Percentiles rank a stretch among this genome's conserved stretches.
These are phyloP conservation scores for Ephestia elutella DNA, from an alignment of 1,140 invertebrate species.

Conservation along the genomic window DNA sequence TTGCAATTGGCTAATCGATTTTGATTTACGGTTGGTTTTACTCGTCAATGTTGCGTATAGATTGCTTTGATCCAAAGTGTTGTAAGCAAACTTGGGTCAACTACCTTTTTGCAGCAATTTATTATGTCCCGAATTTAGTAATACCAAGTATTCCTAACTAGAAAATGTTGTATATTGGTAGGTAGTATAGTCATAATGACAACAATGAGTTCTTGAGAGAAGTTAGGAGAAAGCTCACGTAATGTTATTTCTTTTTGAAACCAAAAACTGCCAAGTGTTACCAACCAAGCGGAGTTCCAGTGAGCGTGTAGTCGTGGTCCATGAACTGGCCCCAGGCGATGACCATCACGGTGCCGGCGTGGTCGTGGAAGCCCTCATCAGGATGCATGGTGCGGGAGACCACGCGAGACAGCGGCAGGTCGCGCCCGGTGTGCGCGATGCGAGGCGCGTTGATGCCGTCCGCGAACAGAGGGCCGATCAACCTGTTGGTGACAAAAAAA, in stretches of 20 bases:
- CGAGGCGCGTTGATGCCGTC: constrained; percentile 89
- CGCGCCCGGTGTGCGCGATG: constrained; percentile 82
- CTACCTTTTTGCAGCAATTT: too few species aligned
- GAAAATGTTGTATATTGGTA: too few species aligned
- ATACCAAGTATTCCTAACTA: too few species aligned
- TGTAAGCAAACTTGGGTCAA: constrained; percentile 2
- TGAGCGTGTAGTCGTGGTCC: constrained; percentile 94
- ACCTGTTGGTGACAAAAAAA: constrained; percentile 56
- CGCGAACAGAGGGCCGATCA: constrained; percentile 85
- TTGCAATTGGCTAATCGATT: constrained; percentile 9
- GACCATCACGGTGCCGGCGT: constrained; percentile 94
- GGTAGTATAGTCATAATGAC: too few species aligned
- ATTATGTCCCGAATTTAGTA: too few species aligned
- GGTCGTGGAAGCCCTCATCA: constrained; percentile 93
- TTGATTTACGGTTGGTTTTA: background rate
- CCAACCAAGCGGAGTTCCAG: constrained; percentile 90
- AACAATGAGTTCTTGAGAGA: too few species aligned
- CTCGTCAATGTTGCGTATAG: background rate
- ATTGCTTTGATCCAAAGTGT: background rate
- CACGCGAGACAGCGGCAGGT: constrained; percentile 85
- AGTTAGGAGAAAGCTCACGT: too few species aligned
- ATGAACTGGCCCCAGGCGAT: constrained; percentile 96
- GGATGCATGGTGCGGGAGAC: constrained; percentile 93
- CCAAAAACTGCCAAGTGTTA: too few species aligned
- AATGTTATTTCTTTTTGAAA: too few species aligned